A percentile compares a stretch with the other conserved stretches of the same genome.
Evolutionary conservation across 2,797 vertebrate genomes (phyloP).

Genomic region (Lophotriccus pileatus): DNA sequence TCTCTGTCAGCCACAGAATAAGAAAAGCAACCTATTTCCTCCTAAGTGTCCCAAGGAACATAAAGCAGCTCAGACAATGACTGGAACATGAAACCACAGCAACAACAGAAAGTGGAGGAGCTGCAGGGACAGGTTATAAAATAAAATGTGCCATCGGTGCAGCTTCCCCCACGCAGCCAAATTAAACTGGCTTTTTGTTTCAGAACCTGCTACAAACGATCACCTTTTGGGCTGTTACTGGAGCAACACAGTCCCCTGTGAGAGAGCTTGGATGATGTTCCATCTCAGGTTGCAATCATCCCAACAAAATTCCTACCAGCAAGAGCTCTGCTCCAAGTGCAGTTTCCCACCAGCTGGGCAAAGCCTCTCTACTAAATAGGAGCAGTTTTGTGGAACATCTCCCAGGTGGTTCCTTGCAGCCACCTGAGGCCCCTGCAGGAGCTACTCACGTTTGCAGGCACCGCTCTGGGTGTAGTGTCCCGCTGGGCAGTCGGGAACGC

Average conservation of each 20-base stretch:
- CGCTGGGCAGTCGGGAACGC: slow-evolving; percentile 78
- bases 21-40: not conserved
- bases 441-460: slow-evolving; percentile 83
- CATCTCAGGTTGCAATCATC: not conserved
- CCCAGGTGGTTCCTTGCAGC: rapidly evolving
- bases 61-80: not conserved
- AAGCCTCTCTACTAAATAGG: not conserved
- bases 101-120: not conserved
- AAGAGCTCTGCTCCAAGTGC: not conserved
- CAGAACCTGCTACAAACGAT: not conserved
- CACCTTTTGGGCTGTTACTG: not conserved
- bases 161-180: not conserved
- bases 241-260: not conserved
- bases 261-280: not conserved
- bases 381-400: rapidly evolving
- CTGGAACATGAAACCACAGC: not conserved
- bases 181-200: not conserved
- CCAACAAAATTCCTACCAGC: not conserved
- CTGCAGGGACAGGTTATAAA: not conserved
- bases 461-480: slow-evolving; percentile 74
- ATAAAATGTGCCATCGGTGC: not conserved
- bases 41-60: not conserved
- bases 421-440: rapidly evolving
- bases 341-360: not conserved
- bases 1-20: not conserved